Percentiles rank a stretch among this genome's conserved stretches.
These are phyloP conservation scores for Macquaria ambigua DNA, from an alignment of 2,113 vertebrate genomes.

Conservation along the genomic window DNA sequence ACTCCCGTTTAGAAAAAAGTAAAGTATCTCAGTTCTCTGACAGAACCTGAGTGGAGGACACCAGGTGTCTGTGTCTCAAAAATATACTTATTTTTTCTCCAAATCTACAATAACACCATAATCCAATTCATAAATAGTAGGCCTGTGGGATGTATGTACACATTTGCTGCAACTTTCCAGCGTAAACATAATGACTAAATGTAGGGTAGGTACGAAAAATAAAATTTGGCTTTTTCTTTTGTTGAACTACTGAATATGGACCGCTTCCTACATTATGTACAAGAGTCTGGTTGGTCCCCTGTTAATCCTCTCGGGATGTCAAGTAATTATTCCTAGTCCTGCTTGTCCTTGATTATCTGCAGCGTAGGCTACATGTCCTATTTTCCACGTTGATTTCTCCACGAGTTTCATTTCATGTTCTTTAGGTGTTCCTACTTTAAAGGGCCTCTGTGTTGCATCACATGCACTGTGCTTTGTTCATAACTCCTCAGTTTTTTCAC, in stretches of 20 bases:
- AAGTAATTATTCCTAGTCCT: conserved; percentile 58
- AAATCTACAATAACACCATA: conserved; percentile 45
- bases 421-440: conserved; percentile 40
- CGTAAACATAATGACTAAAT: conserved; percentile 71
- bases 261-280: conserved; percentile 53
- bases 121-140: conserved; percentile 28
- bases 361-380: conserved; percentile 16
- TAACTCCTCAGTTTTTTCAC: conserved; percentile 9
- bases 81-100: conserved; percentile 49
- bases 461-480: conserved; percentile 8
- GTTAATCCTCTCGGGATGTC: conserved; percentile 57
- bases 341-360: conserved; percentile 40
- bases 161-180: conserved; percentile 41
- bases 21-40: conserved; percentile 14
- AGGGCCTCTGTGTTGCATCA: conserved; percentile 46
- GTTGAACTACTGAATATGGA: conserved; percentile 15
- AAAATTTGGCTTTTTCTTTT: conserved; percentile 47
- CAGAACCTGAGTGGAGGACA: conserved; percentile 60
- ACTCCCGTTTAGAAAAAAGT: conserved; percentile 11
- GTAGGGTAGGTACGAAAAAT: conserved; percentile 54
- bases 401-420: neutral
- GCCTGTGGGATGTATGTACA: conserved; percentile 61
- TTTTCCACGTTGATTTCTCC: conserved; percentile 13
- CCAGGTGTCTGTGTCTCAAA: conserved; percentile 62
- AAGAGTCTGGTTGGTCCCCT: conserved; percentile 31